Conservation (phyloP, 2,113 vertebrate genomes). For the Salminus brasiliensis region DNA sequence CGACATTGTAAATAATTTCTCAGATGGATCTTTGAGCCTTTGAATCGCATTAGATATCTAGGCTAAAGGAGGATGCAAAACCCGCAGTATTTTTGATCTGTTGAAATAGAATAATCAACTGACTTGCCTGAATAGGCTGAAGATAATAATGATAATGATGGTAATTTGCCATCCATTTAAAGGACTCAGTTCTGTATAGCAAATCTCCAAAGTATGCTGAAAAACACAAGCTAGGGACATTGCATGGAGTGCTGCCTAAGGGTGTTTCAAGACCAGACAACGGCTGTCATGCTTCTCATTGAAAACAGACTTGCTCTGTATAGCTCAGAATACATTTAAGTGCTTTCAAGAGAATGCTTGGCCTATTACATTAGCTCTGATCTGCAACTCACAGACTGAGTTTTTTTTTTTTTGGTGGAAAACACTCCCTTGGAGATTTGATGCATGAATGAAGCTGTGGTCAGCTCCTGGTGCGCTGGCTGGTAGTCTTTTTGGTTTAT, state of each 20-base stretch:
- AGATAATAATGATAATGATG: slow-evolving; percentile 1
- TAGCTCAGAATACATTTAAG: slow-evolving; percentile 8
- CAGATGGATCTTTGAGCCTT: background rate
- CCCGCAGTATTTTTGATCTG: background rate
- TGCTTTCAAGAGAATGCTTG: background rate
- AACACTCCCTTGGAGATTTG: slow-evolving; percentile 5
- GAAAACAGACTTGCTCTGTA: background rate
- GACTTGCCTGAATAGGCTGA: slow-evolving; percentile 1
- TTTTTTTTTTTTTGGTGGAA: background rate
- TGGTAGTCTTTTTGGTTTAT: background rate
- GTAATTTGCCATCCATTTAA: background rate
- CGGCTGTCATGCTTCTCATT: background rate
- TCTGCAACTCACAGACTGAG: slow-evolving; percentile 7
- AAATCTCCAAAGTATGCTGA: background rate
- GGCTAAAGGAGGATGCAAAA: background rate
- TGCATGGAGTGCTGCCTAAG: background rate
- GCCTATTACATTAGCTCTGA: slow-evolving; percentile 5
- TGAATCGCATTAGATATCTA: background rate
- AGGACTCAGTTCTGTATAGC: background rate
- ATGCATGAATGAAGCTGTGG: background rate
- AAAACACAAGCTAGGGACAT: background rate
- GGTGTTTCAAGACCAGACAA: background rate
- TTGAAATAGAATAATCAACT: slow-evolving; percentile 9
- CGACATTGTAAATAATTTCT: background rate
- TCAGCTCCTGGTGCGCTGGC: background rate